Evolutionary conservation across 2,888 invertebrate species (phyloP), one percentile per base, ranked within the genome.

Genomic region (Acrocyrtus sp.): DNA sequence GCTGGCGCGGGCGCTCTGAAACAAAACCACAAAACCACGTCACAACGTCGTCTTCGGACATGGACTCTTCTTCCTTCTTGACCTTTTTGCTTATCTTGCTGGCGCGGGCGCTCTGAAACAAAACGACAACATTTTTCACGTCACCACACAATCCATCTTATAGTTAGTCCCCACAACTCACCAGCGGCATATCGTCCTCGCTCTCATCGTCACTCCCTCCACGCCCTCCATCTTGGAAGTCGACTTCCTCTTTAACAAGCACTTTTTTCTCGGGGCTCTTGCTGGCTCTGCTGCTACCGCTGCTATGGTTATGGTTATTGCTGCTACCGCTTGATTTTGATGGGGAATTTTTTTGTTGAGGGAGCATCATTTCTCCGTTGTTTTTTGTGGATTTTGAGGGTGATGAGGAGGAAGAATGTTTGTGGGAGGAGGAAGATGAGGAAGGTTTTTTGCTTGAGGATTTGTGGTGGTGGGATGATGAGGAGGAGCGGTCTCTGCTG

Each of bases 101-200:
- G 22, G 56, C 51, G 4, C 53, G 39, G 3, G 53, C 62, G 15
- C 53, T 62, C 51, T 62, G 17, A 51, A 26, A 51, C 3, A 1
- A 26, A 29, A 60, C 29, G 6, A 39, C 48, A 21, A n/a, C n/a
- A n/a, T n/a, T n/a, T n/a, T 17, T 8, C 53, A 53, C 26, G 4
- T 24, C 19, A 17, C 19, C 6, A 21, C 50, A 50, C 5, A 50
- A 50, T 62, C 51, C 10, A 62, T 4, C 27, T n/a, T 50, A 50
- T 2, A 5, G 12, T 24, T 15, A 51, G n/a, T 10, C 1, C 24
- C 15, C 4, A 6, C 22, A 66, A 83, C 85, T 86, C 87, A 92
- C 92, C 88, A 93, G 84, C 80, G 93, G 92, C 56, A 89, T 83
- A 84, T 94, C 92, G 83, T 92, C 92, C 78, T 92, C 91, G 77